Evolutionary conservation across 2,797 vertebrate species (phyloP).

Genomic region (Parotocinclus haroldoi): DNA sequence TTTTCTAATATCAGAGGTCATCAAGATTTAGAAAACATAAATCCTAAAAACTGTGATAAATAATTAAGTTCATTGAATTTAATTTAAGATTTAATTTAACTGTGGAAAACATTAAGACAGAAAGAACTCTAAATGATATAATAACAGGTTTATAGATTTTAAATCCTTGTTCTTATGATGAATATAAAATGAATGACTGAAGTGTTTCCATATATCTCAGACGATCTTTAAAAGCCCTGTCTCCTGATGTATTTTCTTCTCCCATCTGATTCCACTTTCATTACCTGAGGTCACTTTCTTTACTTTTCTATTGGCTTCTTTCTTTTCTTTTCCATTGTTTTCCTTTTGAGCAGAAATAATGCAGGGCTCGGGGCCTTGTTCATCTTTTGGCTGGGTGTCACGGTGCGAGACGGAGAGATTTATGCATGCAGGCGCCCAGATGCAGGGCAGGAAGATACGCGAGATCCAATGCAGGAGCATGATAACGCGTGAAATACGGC

Average conservation of each 20-base stretch:
- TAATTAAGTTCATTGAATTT: too few species aligned
- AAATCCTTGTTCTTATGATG: background rate
- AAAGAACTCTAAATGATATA: too few species aligned
- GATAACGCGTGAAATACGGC: constrained; percentile 90
- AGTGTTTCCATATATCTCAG: constrained; percentile 5
- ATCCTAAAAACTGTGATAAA: too few species aligned
- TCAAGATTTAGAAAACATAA: too few species aligned
- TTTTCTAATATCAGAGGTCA: too few species aligned
- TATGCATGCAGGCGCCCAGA: constrained; percentile 84
- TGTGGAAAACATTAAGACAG: too few species aligned
- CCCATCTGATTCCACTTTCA: constrained; percentile 82
- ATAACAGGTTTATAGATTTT: too few species aligned
- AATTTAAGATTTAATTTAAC: too few species aligned
- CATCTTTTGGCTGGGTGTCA: constrained; percentile 80
- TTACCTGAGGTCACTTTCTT: constrained; percentile 81
- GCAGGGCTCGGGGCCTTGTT: constrained; percentile 74
- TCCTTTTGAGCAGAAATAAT: constrained; percentile 72
- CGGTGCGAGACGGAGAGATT: constrained; percentile 82
- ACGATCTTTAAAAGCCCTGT: constrained; percentile 11
- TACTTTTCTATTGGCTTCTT: constrained; percentile 22
- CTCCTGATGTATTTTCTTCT: constrained; percentile 18
- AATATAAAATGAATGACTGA: constrained; percentile 6
- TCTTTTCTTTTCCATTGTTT: constrained; percentile 27
- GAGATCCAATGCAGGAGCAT: constrained; percentile 87
- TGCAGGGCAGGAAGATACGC: constrained; percentile 74